Base-by-base conservation (phyloP, 1,140 invertebrate genomes). In the Brachystomella parvula region DNA sequence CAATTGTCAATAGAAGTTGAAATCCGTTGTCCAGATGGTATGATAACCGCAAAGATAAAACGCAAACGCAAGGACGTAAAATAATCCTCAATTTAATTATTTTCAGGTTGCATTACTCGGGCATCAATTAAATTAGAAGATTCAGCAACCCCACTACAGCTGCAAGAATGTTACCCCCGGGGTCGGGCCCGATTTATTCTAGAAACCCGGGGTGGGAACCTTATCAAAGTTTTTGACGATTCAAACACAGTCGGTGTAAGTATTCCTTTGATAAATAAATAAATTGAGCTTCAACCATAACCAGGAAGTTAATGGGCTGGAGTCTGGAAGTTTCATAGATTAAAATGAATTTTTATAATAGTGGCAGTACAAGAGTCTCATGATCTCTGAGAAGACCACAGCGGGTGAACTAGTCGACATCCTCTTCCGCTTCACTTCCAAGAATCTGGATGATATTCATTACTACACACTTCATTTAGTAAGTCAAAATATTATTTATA, bases 1-100 rank as follows among this genome's bases (percentile, higher is more conserved):
- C 94, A 90, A 78, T 82, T 95, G 19, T 92, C 89, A 67, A 94
- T 94, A 91, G 92, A 95, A 79, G 90, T 94, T 31, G 87, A 88
- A 1, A 88, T 94, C 74, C 49, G 66, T 17, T 47, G 60, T 24
- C 66, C 66, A 28, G 61, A 69, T 60, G 70, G 70, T 67, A 66
- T 59, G 33, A 24, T n/a, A n/a, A n/a, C n/a, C n/a, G n/a, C n/a
- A n/a, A n/a, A 24, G 21, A 35, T n/a, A 3, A 47, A 64, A 56
- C n/a, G 26, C 47, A 56, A 63, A 6, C 21, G 6, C 28, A n/a
- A 6, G 53, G 6, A 39, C 6, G 6, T 39, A 19, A 19, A 19
- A 39, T 39, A 19, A 39, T 39, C n/a, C n/a, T n/a, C n/a, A 39
- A 39, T 39, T 39, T 39, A 39, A 17, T 12, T 53, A 12, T 17